Evolutionary conservation across 53 echinoderm and acorn worm genomes (phyloP), one percentile per base, ranked within the genome.

Genomic region (Actinopyga echinites): DNA sequence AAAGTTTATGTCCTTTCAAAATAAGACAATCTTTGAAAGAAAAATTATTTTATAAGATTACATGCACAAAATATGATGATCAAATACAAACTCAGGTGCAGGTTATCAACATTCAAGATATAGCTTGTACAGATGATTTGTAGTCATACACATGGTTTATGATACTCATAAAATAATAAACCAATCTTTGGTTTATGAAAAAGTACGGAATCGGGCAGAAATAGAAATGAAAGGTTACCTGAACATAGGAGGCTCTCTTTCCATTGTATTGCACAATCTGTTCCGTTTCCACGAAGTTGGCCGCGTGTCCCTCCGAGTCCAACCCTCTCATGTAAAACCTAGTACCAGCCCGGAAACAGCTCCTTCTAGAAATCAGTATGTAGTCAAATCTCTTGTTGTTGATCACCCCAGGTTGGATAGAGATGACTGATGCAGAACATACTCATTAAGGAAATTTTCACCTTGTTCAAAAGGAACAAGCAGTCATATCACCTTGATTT

Each of bases 181-280:
- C 21, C 21, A 21, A 12, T 21, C 21, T 56, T 56, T 12, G 56
- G 12, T 21, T 15, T 15, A 21, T 12, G 21, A 56, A 21, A 12
- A 12, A 56, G 56, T 15, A 12, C n/a, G n/a, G n/a, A n/a, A n/a
- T n/a, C n/a, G n/a, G n/a, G n/a, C n/a, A n/a, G n/a, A n/a, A n/a
- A n/a, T n/a, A n/a, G n/a, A n/a, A n/a, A n/a, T n/a, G n/a, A 54
- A 61, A 28, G 12, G 62, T 77, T 29, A 94, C 97, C 94, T 96
- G 97, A 2, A 96, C 88, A 54, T 92, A 96, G 32, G 97, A 96
- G 0, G 92, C 93, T 23, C 88, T 85, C 68, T 90, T 92, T 35
- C 97, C 97, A 10, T 91, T 89, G 66, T 84, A 93, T 94, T 96
- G 93, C 94, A 96, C 94, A 82, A 96, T 96, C 75, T 96, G 97